A percentile compares a stretch with the other conserved stretches of the same genome.
These are phyloP conservation scores for Solenodon paradoxus DNA, from an alignment of 2,113 vertebrate genomes.

Conservation along the genomic window DNA sequence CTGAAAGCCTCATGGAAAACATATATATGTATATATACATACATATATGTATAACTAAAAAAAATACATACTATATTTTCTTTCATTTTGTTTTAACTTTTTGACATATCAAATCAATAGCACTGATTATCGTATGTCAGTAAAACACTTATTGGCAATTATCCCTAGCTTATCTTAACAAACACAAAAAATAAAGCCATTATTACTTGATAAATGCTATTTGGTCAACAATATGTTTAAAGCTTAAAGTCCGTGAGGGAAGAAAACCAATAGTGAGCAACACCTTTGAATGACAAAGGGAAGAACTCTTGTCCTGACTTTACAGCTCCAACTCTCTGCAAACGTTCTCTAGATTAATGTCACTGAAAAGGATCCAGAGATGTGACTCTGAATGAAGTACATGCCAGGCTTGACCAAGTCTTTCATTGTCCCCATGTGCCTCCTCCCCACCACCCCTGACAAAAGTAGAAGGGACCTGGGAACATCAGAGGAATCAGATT, in stretches of 20 bases:
- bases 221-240: constrained; percentile 26
- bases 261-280: neutral
- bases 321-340: neutral
- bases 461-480: neutral
- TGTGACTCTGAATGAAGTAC: neutral
- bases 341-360: neutral
- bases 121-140: constrained; percentile 14
- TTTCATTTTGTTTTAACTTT: constrained; percentile 48
- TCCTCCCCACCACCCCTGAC: too few species aligned
- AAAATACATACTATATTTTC: constrained; percentile 33
- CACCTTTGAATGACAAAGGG: neutral
- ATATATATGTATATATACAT: too few species aligned
- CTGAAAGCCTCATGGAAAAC: constrained; percentile 43
- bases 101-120: constrained; percentile 45
- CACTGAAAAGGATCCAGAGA: neutral
- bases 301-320: neutral
- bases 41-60: constrained; percentile 40
- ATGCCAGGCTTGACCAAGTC: neutral
- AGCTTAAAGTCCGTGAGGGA: neutral
- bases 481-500: neutral
- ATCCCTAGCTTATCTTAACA: constrained; percentile 36
- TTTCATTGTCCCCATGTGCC: neutral
- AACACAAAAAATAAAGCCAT: constrained; percentile 51
- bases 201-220: constrained; percentile 21
- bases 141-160: constrained; percentile 38